Evolutionary conservation across 2,797 vertebrate species (phyloP), one percentile per base, ranked within the genome.

Genomic region (Thunnus albacares): DNA sequence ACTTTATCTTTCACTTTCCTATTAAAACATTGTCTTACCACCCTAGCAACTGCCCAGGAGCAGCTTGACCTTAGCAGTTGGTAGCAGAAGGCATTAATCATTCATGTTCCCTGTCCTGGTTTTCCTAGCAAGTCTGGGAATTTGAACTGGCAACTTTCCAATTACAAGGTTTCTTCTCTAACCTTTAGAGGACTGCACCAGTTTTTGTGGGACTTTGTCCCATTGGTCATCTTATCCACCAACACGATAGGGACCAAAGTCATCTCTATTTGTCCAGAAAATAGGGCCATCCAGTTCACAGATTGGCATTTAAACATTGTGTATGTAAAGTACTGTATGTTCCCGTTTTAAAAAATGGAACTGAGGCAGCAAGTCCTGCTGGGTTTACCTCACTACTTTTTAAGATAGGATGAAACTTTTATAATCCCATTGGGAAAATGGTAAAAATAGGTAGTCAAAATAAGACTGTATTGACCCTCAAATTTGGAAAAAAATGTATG

Each of bases 71-170:
- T 41, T 63, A 56, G 17, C 57, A 38, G 51, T 13, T 22, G 41
- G 20, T 47, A 41, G 41, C 43, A 52, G 59, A 63, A 41, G 59
- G 30, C 18, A 60, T 72, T 47, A 67, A 79, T 72, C 20, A 72
- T 72, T 72, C n/a, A 67, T 35, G 24, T 33, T 35, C 26, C 20
- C 56, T 43, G 17, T 55, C 47, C 56, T 47, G 38, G 69, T 58
- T 65, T 75, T 49, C 11, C 14, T 17, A 15, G 63, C 45, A 41
- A 28, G 22, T 67, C 45, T 60, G 57, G 28, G 38, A 70, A 43
- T 70, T 26, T 62, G 20, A 65, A 79, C 15, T 14, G 60, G 30
- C 53, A 58, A 43, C 22, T 58, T 65, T 52, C 43, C 68, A 64
- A 64, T 57, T 22, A 24, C 5, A 33, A 45, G 49, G 20, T 47